Conservation (phyloP, 2,113 vertebrate genomes). For the Amphiprion ocellaris region DNA sequence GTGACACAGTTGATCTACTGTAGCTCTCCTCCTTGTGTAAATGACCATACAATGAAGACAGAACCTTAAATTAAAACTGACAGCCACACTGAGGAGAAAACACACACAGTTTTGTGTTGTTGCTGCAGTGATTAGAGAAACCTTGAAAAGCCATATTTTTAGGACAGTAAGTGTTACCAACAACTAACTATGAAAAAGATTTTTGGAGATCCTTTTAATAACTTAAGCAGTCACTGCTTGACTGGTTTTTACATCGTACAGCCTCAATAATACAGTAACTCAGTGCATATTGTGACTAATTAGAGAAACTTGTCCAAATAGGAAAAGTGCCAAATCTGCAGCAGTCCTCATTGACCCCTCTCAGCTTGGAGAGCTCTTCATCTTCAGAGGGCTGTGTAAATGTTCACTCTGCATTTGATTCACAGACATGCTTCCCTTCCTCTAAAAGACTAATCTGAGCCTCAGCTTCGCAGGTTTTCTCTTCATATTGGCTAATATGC, state of each 20-base stretch:
- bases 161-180: too few relatives aligned
- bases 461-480: neutral
- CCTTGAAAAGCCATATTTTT: neutral
- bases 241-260: neutral
- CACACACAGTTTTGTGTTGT: constrained; percentile 22
- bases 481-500: constrained; percentile 6
- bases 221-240: neutral
- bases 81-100: constrained; percentile 16
- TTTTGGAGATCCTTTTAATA: too few relatives aligned
- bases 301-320: constrained; percentile 15
- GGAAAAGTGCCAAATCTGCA: neutral
- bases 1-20: constrained; percentile 60
- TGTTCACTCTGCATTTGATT: constrained; percentile 21
- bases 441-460: neutral
- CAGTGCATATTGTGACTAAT: neutral
- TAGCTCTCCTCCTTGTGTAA: constrained; percentile 37
- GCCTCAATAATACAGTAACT: neutral
- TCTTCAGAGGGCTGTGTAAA: constrained; percentile 5
- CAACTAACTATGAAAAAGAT: too few relatives aligned
- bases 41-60: constrained; percentile 54
- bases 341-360: constrained; percentile 34
- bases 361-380: constrained; percentile 38
- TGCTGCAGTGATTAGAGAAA: constrained; percentile 1
- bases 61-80: constrained; percentile 54
- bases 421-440: neutral